phyloP scores from a whole-genome alignment of 2,797 vertebrate species.

The Lemur catta region DNA sequence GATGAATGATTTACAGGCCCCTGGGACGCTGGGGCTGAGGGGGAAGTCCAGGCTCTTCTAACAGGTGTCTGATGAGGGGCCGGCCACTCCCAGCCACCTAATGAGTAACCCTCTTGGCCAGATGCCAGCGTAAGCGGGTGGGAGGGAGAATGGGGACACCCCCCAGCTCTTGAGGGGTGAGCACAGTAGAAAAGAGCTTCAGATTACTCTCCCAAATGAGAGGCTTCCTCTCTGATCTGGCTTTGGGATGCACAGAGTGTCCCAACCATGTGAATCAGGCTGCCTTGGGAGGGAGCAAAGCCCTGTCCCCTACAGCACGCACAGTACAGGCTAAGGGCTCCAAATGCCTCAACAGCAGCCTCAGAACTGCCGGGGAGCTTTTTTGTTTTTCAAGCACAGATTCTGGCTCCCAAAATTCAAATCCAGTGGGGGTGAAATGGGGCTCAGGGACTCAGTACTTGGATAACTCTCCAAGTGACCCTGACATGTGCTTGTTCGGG shows the following conservation, averaged over 20 bases:
- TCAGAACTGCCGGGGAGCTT: neutral
- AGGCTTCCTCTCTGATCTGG: neutral
- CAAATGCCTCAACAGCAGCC: neutral
- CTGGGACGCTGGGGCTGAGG: neutral
- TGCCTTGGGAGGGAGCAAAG: neutral
- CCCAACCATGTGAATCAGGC: neutral
- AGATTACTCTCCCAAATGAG: neutral
- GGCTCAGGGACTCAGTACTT: neutral
- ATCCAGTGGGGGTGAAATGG: neutral
- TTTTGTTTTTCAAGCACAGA: neutral
- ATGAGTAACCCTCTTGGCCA: slow-evolving; percentile 37
- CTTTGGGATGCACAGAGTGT: neutral
- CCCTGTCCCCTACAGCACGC: rapidly evolving
- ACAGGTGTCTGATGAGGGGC: slow-evolving; percentile 53
- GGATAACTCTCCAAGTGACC: neutral
- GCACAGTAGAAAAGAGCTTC: neutral
- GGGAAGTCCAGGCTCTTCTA: slow-evolving; percentile 30
- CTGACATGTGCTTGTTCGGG: neutral
- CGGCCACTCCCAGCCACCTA: slow-evolving; percentile 24
- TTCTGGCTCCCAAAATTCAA: neutral
- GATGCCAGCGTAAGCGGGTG: neutral
- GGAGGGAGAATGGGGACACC: neutral
- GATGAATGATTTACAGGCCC: slow-evolving; percentile 73
- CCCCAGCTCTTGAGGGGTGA: neutral
- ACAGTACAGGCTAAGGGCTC: neutral